phyloP scores from a whole-genome alignment of 2,113 vertebrate genomes.

The Passer montanus region DNA sequence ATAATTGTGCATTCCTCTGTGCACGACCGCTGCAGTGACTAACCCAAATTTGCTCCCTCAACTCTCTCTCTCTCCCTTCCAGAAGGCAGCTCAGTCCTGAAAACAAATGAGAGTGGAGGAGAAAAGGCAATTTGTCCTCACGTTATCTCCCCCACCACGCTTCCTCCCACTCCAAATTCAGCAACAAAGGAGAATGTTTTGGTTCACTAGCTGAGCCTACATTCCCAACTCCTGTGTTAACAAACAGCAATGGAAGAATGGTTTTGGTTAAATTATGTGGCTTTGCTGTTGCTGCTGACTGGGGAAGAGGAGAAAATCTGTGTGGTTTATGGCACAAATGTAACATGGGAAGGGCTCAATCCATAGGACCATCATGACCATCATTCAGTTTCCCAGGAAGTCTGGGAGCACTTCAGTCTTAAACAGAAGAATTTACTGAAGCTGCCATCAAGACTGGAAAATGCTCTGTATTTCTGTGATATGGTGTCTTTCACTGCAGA shows the following conservation, averaged over 20 bases:
- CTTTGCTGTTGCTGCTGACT: not conserved
- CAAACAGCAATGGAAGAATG: not conserved
- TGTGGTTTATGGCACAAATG: not conserved
- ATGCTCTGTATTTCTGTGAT: not conserved
- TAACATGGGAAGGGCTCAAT: not conserved
- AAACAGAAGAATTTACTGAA: not conserved
- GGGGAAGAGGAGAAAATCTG: not conserved
- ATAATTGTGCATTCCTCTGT: not conserved
- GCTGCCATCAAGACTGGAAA: not conserved
- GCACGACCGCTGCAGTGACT: not conserved
- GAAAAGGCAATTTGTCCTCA: conserved; percentile 4
- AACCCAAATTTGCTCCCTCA: not conserved
- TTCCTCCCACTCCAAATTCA: not conserved
- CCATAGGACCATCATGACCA: not conserved
- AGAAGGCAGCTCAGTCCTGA: not conserved
- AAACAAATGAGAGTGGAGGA: not conserved
- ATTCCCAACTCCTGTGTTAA: not conserved
- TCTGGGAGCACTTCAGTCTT: not conserved
- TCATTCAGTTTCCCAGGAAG: not conserved
- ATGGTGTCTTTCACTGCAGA: not conserved
- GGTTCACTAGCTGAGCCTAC: not conserved
- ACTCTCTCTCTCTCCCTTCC: not conserved
- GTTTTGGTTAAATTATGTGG: not conserved
- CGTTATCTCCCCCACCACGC: not conserved
- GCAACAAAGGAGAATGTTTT: not conserved